phyloP scores from a whole-genome alignment of 2,113 vertebrate genomes.

The Aphelocoma coerulescens region DNA sequence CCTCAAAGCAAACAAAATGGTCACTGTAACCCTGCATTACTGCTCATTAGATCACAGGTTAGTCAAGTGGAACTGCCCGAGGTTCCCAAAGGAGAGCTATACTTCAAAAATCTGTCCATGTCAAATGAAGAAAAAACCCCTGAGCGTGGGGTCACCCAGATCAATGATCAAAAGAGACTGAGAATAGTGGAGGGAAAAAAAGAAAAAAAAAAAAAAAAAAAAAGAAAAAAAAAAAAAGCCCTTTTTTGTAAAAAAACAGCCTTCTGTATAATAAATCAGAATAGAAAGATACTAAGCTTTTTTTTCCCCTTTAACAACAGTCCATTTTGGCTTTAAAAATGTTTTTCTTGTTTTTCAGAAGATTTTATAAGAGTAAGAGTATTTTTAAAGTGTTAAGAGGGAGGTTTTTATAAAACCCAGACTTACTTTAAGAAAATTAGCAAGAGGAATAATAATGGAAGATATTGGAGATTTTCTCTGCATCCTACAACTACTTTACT shows the following conservation, averaged over 20 bases:
- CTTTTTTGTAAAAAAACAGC: slow-evolving; percentile 58
- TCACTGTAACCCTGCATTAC: slow-evolving; percentile 75
- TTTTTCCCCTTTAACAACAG: background rate
- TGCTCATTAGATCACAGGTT: slow-evolving; percentile 82
- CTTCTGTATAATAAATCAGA: slow-evolving; percentile 70
- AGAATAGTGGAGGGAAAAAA: slow-evolving; percentile 57
- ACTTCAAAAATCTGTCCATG: slow-evolving; percentile 86
- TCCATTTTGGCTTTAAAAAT: slow-evolving; percentile 23
- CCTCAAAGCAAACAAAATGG: slow-evolving; percentile 76
- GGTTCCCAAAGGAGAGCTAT: slow-evolving; percentile 79
- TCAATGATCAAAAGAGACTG: slow-evolving; percentile 91
- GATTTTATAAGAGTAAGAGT: background rate
- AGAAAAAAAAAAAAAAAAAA: background rate
- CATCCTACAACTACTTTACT: background rate
- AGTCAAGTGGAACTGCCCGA: slow-evolving; percentile 82
- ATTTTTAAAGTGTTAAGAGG: background rate
- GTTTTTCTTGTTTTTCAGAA: background rate
- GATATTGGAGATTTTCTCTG: background rate
- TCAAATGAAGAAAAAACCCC: slow-evolving; percentile 85
- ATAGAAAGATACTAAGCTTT: slow-evolving; percentile 55
- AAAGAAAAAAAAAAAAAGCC: background rate
- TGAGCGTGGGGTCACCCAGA: slow-evolving; percentile 86
- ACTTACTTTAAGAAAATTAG: background rate
- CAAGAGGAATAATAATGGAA: background rate
- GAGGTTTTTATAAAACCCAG: background rate